Evolutionary conservation across 2,797 vertebrate genomes (phyloP).

Genomic region (Anniella stebbinsi): DNA sequence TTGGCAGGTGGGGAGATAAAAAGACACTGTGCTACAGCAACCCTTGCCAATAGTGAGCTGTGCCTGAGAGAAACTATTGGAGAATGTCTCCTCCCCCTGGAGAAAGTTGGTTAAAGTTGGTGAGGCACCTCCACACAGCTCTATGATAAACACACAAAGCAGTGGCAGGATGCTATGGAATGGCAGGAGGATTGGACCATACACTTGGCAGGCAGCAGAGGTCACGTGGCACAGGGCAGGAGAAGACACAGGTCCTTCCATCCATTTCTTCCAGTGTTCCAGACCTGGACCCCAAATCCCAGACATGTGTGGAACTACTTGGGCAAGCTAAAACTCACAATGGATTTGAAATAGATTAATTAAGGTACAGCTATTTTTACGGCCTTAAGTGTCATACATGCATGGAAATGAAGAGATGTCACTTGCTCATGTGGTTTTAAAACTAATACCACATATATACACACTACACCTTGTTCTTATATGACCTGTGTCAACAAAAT

Average conservation of each 20-base stretch:
- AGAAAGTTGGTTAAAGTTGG: too few relatives aligned
- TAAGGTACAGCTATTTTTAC: neutral
- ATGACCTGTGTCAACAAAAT: conserved; percentile 28
- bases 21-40: neutral
- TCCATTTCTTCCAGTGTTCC: neutral
- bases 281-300: neutral
- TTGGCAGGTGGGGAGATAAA: neutral
- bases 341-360: neutral
- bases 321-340: neutral
- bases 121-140: neutral
- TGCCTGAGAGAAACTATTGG: too few relatives aligned
- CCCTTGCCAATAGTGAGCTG: neutral
- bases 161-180: neutral
- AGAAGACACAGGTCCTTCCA: neutral
- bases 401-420: neutral
- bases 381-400: neutral
- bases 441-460: conserved; percentile 4
- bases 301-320: neutral
- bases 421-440: conserved; percentile 26
- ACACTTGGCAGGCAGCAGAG: neutral
- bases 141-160: neutral
- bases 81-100: too few relatives aligned
- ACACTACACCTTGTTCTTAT: neutral
- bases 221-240: too few relatives aligned
- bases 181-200: neutral